phyloP scores from a whole-genome alignment of 2,113 vertebrate genomes.

The Chloroceryle aenea region DNA sequence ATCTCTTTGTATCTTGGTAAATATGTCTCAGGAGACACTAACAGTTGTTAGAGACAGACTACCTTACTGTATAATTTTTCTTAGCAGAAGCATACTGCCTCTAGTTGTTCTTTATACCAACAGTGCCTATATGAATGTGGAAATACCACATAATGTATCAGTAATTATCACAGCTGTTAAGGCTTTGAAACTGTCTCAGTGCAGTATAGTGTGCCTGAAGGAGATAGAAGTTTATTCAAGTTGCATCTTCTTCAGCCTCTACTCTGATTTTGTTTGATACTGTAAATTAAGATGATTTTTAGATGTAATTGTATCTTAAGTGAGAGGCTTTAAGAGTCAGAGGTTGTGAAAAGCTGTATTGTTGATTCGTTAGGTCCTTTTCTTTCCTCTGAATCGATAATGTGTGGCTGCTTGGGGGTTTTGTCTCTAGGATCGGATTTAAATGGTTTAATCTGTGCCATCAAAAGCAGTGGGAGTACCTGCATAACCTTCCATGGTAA shows the following conservation, averaged over 20 bases:
- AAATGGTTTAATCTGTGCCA: not conserved
- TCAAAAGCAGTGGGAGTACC: not conserved
- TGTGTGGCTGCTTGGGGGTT: not conserved
- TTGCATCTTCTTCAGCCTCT: not conserved
- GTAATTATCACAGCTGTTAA: not conserved
- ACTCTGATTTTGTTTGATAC: not conserved
- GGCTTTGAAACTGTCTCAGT: not conserved
- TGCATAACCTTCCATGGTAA: not conserved
- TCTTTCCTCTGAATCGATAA: not conserved
- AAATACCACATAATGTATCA: not conserved
- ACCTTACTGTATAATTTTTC: not conserved
- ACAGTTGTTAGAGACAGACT: not conserved
- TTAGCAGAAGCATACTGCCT: not conserved
- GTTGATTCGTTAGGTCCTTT: not conserved
- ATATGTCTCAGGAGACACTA: not conserved
- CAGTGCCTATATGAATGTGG: not conserved
- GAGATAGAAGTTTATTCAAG: not conserved
- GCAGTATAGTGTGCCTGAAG: not conserved
- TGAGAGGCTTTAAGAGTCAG: not conserved
- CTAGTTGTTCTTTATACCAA: not conserved
- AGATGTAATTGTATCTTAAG: not conserved
- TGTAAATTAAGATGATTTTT: not conserved
- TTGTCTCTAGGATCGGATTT: not conserved
- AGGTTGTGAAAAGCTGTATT: not conserved
- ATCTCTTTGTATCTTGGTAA: not conserved